phyloP scores from a whole-genome alignment of 2,113 vertebrate species.

The Anarhynchus alexandrinus region DNA sequence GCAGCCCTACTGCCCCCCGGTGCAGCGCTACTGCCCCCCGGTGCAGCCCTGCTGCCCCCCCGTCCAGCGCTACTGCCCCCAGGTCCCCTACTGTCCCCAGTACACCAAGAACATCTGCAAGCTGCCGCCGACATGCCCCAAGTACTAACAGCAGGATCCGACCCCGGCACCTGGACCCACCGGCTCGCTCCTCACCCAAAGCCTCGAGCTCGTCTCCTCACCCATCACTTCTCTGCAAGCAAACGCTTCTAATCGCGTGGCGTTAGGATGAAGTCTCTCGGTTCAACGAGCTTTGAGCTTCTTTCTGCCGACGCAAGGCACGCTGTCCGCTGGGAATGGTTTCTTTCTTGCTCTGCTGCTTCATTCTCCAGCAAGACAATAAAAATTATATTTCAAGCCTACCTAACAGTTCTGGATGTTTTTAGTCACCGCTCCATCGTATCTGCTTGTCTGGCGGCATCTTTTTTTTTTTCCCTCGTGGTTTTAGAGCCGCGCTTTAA shows the following conservation, averaged over 20 bases:
- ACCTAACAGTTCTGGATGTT: not conserved
- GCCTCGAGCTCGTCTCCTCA: fast-evolving
- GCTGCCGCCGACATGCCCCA: not conserved
- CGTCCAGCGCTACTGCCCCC: not conserved
- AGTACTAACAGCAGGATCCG: not conserved
- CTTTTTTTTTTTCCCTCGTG: not conserved
- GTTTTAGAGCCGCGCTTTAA: not conserved
- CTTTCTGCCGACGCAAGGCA: not conserved
- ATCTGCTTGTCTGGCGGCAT: not conserved
- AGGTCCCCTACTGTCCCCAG: not conserved
- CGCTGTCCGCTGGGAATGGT: fast-evolving
- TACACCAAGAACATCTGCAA: not conserved
- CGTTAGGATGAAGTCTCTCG: not conserved
- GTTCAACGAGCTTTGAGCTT: not conserved
- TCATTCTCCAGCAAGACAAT: not conserved
- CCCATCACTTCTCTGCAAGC: not conserved
- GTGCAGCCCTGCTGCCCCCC: not conserved
- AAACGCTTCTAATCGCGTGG: fast-evolving
- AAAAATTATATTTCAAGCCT: not conserved
- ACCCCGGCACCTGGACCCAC: fast-evolving
- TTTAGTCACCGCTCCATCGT: fast-evolving
- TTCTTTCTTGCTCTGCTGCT: not conserved
- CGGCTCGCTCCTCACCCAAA: fast-evolving
- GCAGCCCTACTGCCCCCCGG: not conserved
- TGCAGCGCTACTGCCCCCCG: not conserved